Percentiles rank a stretch among this genome's conserved stretches.
Conservation (phyloP, 2,113 vertebrate species). For the Labeo rohita region DNA sequence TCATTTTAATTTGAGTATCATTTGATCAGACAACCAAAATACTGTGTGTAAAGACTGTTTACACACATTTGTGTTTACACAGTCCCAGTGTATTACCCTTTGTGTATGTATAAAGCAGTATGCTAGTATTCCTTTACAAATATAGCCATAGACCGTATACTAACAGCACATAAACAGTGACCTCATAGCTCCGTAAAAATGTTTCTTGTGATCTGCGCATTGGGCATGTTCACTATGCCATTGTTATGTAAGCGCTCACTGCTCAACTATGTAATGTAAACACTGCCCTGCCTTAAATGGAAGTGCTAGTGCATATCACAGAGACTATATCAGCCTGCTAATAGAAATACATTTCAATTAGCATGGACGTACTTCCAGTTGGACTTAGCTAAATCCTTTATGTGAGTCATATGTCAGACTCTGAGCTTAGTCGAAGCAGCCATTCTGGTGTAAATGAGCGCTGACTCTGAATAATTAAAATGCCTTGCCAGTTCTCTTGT, state of each 20-base stretch:
- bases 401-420: constrained; percentile 51
- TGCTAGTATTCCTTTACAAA: background rate
- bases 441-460: constrained; percentile 51
- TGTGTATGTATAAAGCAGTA: background rate
- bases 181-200: background rate
- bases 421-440: constrained; percentile 41
- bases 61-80: background rate
- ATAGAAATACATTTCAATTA: constrained; percentile 63
- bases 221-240: constrained; percentile 1
- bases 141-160: background rate
- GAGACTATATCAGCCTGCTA: constrained; percentile 55
- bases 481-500: constrained; percentile 18
- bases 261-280: constrained; percentile 16
- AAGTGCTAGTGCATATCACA: constrained; percentile 50
- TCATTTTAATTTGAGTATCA: background rate
- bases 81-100: background rate
- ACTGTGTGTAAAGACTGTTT: background rate
- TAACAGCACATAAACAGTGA: background rate
- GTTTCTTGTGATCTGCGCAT: background rate
- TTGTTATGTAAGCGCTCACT: constrained; percentile 17
- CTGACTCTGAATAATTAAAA: constrained; percentile 54
- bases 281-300: background rate
- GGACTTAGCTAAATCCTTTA: constrained; percentile 46
- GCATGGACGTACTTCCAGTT: constrained; percentile 37
- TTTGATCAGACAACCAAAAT: background rate